Percentiles rank a stretch among this genome's conserved stretches.
Evolutionary conservation across 2,888 invertebrate species (phyloP).

Genomic region (Ichneumon xanthorius): DNA sequence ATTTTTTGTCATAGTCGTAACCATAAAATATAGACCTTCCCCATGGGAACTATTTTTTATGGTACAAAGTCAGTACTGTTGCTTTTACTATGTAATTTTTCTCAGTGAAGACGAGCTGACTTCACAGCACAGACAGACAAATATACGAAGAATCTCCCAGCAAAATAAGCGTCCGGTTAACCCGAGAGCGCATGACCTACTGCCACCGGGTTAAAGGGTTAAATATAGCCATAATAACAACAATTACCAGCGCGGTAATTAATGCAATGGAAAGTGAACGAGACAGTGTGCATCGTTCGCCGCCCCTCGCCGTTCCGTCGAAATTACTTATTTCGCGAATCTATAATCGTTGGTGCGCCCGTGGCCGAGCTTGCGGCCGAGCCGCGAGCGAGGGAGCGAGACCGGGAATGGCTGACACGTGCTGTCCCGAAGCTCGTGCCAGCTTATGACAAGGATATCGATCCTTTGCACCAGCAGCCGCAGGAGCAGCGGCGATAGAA

Average conservation of each 20-base stretch:
- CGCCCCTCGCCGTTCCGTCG: background rate
- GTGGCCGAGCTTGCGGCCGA: constrained; percentile 24
- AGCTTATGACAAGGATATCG: constrained; percentile 76
- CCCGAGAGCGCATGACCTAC: background rate
- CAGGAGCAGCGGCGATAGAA: constrained; percentile 27
- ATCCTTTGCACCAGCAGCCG: constrained; percentile 64
- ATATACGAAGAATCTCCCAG: too few species aligned
- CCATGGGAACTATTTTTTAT: too few species aligned
- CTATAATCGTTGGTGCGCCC: constrained; percentile 29
- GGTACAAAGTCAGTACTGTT: too few species aligned
- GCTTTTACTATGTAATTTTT: too few species aligned
- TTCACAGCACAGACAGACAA: too few species aligned
- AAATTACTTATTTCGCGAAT: constrained; percentile 51
- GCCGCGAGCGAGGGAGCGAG: constrained; percentile 6
- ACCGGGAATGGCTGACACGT: constrained; percentile 71
- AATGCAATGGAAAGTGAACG: background rate
- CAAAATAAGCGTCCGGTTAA: background rate
- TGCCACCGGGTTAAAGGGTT: background rate
- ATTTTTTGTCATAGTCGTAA: too few species aligned
- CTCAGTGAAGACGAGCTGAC: too few species aligned
- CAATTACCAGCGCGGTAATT: background rate
- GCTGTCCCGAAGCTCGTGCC: constrained; percentile 73
- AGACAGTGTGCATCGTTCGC: background rate
- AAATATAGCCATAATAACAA: background rate
- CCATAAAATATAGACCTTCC: too few species aligned